These are phyloP conservation scores for Phataginus tetradactyla DNA, from an alignment of 2,797 vertebrate species.

Conservation along the genomic window DNA sequence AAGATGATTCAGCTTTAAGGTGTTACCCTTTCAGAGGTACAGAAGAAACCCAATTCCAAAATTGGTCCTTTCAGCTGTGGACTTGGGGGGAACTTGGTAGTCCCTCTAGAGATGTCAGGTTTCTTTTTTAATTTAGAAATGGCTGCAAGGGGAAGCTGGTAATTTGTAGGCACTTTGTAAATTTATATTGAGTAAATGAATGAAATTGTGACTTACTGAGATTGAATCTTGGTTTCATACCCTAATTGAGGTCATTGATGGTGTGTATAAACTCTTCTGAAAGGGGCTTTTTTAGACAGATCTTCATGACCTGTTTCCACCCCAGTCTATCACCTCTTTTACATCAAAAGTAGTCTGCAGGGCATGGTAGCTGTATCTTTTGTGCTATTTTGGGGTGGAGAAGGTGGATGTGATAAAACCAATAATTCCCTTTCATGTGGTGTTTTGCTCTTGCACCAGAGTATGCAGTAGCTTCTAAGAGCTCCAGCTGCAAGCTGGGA, in stretches of 20 bases:
- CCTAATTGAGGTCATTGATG: background rate
- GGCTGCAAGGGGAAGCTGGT: slow-evolving; percentile 66
- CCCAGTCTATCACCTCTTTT: slow-evolving; percentile 69
- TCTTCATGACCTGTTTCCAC: slow-evolving; percentile 73
- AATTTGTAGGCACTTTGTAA: slow-evolving; percentile 62
- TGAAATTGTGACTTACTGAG: slow-evolving; percentile 63
- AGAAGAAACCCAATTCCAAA: slow-evolving; percentile 75
- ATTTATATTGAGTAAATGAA: slow-evolving; percentile 40
- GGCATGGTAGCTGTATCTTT: slow-evolving; percentile 79
- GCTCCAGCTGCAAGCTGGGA: slow-evolving; percentile 84
- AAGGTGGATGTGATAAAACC: slow-evolving; percentile 82
- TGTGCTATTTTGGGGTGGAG: slow-evolving; percentile 76
- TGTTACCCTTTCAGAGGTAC: slow-evolving; percentile 80
- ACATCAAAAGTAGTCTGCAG: slow-evolving; percentile 82
- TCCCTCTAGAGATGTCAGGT: slow-evolving; percentile 66
- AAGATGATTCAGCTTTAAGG: slow-evolving; percentile 89
- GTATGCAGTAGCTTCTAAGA: slow-evolving; percentile 80
- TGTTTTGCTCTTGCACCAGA: slow-evolving; percentile 82
- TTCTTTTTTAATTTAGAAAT: slow-evolving; percentile 72
- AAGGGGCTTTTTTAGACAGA: slow-evolving; percentile 78
- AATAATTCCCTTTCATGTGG: slow-evolving; percentile 79
- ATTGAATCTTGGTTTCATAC: slow-evolving; percentile 40
- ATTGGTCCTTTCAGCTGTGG: slow-evolving; percentile 70
- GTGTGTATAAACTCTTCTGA: slow-evolving; percentile 69
- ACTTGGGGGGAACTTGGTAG: slow-evolving; percentile 48